Evolutionary conservation across 2,113 vertebrate species (phyloP), one percentile per base, ranked within the genome.

Genomic region (Otus sunia): DNA sequence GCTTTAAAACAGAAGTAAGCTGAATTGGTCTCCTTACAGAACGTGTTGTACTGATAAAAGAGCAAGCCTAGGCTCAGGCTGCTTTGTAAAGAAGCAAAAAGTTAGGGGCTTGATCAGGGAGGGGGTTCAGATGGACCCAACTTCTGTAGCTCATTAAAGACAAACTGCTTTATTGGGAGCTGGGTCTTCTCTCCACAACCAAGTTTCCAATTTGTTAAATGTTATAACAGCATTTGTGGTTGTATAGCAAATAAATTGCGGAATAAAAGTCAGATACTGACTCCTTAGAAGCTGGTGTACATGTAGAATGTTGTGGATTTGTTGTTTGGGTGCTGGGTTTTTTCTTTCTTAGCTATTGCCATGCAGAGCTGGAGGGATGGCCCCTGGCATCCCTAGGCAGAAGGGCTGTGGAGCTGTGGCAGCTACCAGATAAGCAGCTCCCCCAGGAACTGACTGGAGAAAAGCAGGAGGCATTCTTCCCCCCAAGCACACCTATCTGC

Each of bases 401-500:
- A 53, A 19, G 27, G 34, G 9, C 9, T 37, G 15, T 32, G 32
- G 58, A 60, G 25, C 64, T 53, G 39, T 34, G 36, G 19, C 32
- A 90, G 50, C 43, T 68, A 26, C 8, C 10, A 59, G 23, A 56
- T 20, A 53, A 63, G 60, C 69, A 63, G 25, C 30, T 76, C 25
- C 32, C 45, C 12, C 2, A 71, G 50, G 43, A 83, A 59, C 50
- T 55, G 26, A 10, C 14, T 83, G 50, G 43, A 45, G 17, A 18
- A 45, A 55, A 92, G 47, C 19, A 58, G 11, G 49, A 68, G 58
- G 23, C 60, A 89, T 43, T 45, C 72, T 76, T 74, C 75, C 25
- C 45, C n/a, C 60, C 37, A 39, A 37, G n/a, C 90, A 71, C 94
- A 94, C 92, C 92, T 97, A 94, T 74, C 32, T 94, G 94, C 39